Base-by-base conservation (phyloP, 2,113 vertebrate species). In the Symphodus melops region DNA sequence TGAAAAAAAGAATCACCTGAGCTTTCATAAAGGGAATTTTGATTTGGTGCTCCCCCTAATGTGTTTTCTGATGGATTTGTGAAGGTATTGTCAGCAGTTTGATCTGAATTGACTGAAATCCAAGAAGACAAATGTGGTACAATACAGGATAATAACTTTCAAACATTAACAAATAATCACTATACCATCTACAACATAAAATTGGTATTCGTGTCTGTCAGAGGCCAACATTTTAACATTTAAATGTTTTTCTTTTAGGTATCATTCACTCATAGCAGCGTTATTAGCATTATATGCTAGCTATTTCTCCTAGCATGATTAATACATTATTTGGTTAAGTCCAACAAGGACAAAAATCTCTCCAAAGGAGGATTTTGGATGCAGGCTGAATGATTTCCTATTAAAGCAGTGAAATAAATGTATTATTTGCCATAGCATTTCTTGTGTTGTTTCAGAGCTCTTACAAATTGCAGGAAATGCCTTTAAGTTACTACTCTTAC, bases 1-100 rank as follows among this genome's bases (percentile, higher is more conserved):
- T 33, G 28, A 33, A 33, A 33, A 33, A 33, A 33, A 33, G 6
- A 4, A 33, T 33, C 28, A 33, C 28, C 25, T 25, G 28, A 33
- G 28, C 28, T 33, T 6, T 33, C 28, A 33, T 33, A 4, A 67
- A 55, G 71, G 77, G 77, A 73, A 68, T 83, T 82, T 79, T 81
- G 78, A 89, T 83, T 80, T 76, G 42, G 42, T 3, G 42, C 68
- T 80, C 39, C 69, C 61, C 68, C 62, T 81, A 81, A 79, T 80
- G 56, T 58, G 33, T 71, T 87, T 80, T 85, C 52, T 46, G 9
- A 56, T 37, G 81, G 78, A 79, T 74, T 82, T 86, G 62, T 78
- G 70, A 73, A 60, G 65, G 52, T 71, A 74, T 84, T 74, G 75
- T 75, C 36, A 53, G 72, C 49, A 7, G 14, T 80, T 72, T 36